Base-by-base conservation (phyloP, 2,797 vertebrate genomes). In the Coracias cyanogaster region DNA sequence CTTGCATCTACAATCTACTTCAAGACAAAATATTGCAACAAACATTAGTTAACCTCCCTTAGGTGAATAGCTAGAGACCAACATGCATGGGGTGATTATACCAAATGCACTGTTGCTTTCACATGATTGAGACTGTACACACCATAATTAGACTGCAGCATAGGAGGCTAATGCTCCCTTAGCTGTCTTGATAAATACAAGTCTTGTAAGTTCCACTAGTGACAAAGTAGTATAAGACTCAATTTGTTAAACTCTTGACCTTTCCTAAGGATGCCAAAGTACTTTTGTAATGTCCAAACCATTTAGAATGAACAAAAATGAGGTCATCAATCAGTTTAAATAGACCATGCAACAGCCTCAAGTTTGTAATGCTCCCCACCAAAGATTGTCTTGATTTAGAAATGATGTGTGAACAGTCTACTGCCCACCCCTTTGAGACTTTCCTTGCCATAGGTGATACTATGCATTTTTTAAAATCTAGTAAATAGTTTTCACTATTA, bases 171-270 rank as follows among this genome's bases (percentile, higher is more conserved):
- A 52, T 71, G 48, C 3, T 21, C 25, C 35, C 16, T 78, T 57
- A 55, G 9, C 41, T 76, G 18, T 26, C 46, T 69, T 58, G 58
- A 83, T 78, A 96, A 91, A 90, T 55, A 35, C 58, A 55, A 19
- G 39, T 48, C 54, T 72, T 72, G 29, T 79, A 66, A 88, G 22
- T 26, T 81, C n/a, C 39, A 74, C 28, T 13, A 69, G 16, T 71
- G 91, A 90, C n/a, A 72, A 83, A 81, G 15, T 69, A 70, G 26
- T 21, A 10, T 12, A 77, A 24, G 19, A n/a, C 10, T 33, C 33
- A 55, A 55, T 77, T 93, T 85, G 25, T 95, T 89, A 92, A 82
- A 92, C 79, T 87, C 37, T 49, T 94, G 71, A 96, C 71, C 79
- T 91, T 86, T 96, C 52, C 85, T 93, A 77, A 83, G 79, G 84